Evolutionary conservation across 92 coral and sea anemone species (phyloP).

Genomic region (Heteractis magnifica): DNA sequence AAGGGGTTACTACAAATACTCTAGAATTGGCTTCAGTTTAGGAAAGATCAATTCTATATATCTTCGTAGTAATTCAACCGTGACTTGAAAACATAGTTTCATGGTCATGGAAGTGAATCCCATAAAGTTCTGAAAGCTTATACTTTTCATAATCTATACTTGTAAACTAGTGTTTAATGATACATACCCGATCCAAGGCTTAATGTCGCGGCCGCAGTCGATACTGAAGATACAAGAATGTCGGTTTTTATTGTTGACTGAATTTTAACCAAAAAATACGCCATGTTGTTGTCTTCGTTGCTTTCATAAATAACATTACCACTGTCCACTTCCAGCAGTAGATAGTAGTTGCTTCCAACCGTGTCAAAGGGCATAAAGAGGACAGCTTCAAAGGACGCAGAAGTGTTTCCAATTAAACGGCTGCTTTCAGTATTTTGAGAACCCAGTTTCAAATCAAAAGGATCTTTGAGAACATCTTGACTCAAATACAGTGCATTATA

Average conservation of each 20-base stretch:
- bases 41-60: no score
- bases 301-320: conserved; percentile 51
- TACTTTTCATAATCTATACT: background rate
- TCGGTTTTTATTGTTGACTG: conserved; percentile 58
- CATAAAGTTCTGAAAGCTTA: background rate
- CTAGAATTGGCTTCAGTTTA: no score
- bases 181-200: conserved; percentile 51
- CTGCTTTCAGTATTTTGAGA: conserved; percentile 17
- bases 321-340: conserved; percentile 58
- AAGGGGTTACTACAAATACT: conserved; percentile 24
- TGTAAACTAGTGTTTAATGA: background rate
- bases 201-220: conserved; percentile 38
- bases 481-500: conserved; percentile 67
- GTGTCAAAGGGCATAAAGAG: conserved; percentile 76
- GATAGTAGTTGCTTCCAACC: conserved; percentile 61
- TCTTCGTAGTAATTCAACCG: no score
- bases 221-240: conserved; percentile 58
- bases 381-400: conserved; percentile 31
- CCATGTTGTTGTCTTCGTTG: conserved; percentile 64
- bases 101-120: background rate
- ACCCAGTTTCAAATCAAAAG: conserved; percentile 61
- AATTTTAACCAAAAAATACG: conserved; percentile 40
- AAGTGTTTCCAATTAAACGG: conserved; percentile 37
- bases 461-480: conserved; percentile 68
- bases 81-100: background rate